Evolutionary conservation across 2,888 invertebrate species (phyloP).

Genomic region (Pammene aurita): DNA sequence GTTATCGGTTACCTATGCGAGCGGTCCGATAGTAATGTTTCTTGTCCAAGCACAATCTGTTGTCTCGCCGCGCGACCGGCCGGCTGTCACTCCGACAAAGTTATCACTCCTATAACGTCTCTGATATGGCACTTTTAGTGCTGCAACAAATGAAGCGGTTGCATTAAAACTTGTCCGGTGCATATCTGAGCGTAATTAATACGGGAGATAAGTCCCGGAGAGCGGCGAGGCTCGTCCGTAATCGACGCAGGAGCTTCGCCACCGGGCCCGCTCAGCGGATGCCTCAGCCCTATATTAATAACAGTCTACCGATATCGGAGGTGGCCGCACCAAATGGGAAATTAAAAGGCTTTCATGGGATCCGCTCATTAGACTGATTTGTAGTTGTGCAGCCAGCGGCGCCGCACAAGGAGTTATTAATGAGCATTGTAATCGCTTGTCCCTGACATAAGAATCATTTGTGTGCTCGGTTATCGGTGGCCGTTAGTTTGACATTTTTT

Average conservation of each 20-base stretch:
- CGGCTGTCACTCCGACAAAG: slow-evolving; percentile 69
- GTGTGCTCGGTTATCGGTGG: slow-evolving; percentile 64
- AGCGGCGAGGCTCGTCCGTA: slow-evolving; percentile 68
- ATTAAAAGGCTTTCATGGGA: slow-evolving; percentile 82
- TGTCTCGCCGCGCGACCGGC: slow-evolving; percentile 46
- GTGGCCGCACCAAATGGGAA: slow-evolving; percentile 79
- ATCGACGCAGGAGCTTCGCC: slow-evolving; percentile 74
- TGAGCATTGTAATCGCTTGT: slow-evolving; percentile 71
- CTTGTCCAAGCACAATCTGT: slow-evolving; percentile 48
- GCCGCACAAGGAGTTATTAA: slow-evolving; percentile 77
- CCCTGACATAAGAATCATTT: slow-evolving; percentile 67
- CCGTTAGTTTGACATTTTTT: slow-evolving; percentile 56
- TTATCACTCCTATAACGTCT: slow-evolving; percentile 72
- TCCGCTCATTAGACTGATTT: slow-evolving; percentile 80
- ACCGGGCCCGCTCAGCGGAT: slow-evolving; percentile 53
- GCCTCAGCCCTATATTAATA: slow-evolving; percentile 76
- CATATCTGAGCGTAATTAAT: slow-evolving; percentile 81
- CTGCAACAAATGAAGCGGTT: slow-evolving; percentile 81
- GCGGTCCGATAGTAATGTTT: slow-evolving; percentile 48
- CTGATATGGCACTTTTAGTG: slow-evolving; percentile 76
- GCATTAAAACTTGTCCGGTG: slow-evolving; percentile 81
- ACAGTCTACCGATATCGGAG: slow-evolving; percentile 76
- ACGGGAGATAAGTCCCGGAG: slow-evolving; percentile 75
- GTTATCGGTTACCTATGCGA: slow-evolving; percentile 62
- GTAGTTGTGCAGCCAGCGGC: slow-evolving; percentile 68